A percentile compares a stretch with the other conserved stretches of the same genome.
phyloP scores from a whole-genome alignment of 2,888 invertebrate genomes.

The Catocala sponsa region DNA sequence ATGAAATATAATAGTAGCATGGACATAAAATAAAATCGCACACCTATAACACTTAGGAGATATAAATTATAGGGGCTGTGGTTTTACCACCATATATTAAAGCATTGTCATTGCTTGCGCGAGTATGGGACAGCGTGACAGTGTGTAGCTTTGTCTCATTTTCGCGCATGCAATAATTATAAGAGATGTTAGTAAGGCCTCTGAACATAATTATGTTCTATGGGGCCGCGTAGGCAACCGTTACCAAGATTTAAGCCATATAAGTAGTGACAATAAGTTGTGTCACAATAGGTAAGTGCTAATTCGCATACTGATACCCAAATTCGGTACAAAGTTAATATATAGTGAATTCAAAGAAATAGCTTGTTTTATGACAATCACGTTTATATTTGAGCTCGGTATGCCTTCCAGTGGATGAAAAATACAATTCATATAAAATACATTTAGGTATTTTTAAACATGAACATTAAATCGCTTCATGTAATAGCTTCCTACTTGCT shows the following conservation, averaged over 20 bases:
- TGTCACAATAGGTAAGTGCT: slow-evolving; percentile 39
- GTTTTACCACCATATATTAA: too few species aligned
- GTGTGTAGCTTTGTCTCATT: too few species aligned
- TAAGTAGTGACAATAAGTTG: slow-evolving; percentile 14
- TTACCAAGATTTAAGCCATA: slow-evolving; percentile 14
- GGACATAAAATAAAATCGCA: too few species aligned
- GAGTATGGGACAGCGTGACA: too few species aligned
- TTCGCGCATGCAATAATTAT: too few species aligned
- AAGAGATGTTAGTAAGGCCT: too few species aligned
- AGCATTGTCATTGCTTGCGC: too few species aligned
- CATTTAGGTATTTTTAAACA: slow-evolving; percentile 9
- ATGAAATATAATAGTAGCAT: too few species aligned
- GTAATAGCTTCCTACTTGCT: too few species aligned
- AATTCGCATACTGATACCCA: slow-evolving; percentile 36
- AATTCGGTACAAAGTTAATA: slow-evolving; percentile 23
- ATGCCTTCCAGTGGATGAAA: not conserved
- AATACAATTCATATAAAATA: slow-evolving; percentile 14
- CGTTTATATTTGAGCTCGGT: too few species aligned
- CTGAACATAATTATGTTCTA: not conserved
- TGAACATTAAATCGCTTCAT: not conserved
- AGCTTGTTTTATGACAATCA: slow-evolving; percentile 24
- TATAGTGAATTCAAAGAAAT: slow-evolving; percentile 30
- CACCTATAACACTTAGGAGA: too few species aligned
- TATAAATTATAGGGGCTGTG: too few species aligned
- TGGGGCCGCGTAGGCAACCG: not conserved